Percentiles rank a stretch among this genome's conserved stretches.
Evolutionary conservation across 2,797 vertebrate genomes (phyloP).

Genomic region (Rhinatrema bivittatum): DNA sequence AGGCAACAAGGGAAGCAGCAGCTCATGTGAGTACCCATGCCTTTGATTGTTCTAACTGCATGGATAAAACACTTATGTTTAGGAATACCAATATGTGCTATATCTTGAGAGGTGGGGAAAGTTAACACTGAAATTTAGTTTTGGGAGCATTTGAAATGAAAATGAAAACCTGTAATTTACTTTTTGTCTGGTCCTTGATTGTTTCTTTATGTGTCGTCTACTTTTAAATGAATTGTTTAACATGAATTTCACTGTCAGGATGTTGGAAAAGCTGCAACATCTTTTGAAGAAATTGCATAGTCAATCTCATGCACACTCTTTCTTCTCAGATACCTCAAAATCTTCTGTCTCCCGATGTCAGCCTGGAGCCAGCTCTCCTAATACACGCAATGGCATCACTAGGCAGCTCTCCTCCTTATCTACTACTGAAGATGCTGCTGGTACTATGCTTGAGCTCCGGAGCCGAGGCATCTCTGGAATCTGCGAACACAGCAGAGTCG

Average conservation of each 20-base stretch:
- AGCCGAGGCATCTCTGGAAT: conserved; percentile 59
- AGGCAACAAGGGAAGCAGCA: too few relatives aligned
- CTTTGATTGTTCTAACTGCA: conserved; percentile 6
- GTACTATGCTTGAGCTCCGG: conserved; percentile 69
- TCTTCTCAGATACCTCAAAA: conserved; percentile 61
- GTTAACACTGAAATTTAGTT: too few relatives aligned
- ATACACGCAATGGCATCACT: conserved; percentile 55
- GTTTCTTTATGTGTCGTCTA: not conserved
- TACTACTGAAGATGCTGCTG: conserved; percentile 61
- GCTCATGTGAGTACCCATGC: conserved; percentile 24
- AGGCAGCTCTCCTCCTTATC: conserved; percentile 62
- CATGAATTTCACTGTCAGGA: conserved; percentile 12
- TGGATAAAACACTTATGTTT: not conserved
- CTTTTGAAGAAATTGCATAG: conserved; percentile 13
- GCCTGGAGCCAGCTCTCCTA: conserved; percentile 61
- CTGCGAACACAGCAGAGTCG: conserved; percentile 57
- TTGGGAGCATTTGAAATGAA: too few relatives aligned
- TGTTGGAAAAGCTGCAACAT: too few relatives aligned
- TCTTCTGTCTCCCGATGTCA: conserved; percentile 64
- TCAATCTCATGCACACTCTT: conserved; percentile 46
- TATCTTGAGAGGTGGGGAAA: too few relatives aligned
- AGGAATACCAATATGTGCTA: not conserved
- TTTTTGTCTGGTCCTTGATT: conserved; percentile 16
- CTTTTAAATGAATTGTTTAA: not conserved
- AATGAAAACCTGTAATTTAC: conserved; percentile 22